A percentile compares a stretch with the other conserved stretches of the same genome.
Evolutionary conservation across 2,113 vertebrate genomes (phyloP).

Genomic region (Mormyrus iriodes): DNA sequence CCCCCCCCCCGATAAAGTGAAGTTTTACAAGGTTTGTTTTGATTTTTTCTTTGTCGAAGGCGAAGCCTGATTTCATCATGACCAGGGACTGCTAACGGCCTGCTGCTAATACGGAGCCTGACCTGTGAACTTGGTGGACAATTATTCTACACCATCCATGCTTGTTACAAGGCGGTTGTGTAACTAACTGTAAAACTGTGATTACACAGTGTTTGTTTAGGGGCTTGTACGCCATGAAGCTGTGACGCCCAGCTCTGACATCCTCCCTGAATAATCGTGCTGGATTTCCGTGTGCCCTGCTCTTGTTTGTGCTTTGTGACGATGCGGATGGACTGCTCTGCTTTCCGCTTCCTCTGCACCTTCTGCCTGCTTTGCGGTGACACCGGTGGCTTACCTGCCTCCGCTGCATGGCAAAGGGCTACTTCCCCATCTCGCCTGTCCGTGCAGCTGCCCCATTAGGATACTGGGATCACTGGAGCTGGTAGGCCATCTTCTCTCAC

Average conservation of each 20-base stretch:
- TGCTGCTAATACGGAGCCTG: background rate
- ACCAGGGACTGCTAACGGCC: background rate
- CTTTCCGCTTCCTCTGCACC: background rate
- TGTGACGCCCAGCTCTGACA: background rate
- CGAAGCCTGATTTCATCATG: background rate
- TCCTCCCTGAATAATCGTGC: background rate
- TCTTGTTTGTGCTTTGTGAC: background rate
- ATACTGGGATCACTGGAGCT: background rate
- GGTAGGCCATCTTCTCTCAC: background rate
- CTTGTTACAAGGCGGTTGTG: background rate
- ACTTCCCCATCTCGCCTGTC: background rate
- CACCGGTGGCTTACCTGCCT: background rate
- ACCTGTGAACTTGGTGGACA: background rate
- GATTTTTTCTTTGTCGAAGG: background rate
- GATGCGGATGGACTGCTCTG: background rate
- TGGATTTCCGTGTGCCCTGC: background rate
- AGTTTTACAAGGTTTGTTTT: no score
- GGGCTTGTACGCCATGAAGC: background rate
- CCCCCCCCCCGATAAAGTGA: no score
- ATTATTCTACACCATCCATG: background rate
- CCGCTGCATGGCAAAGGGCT: background rate
- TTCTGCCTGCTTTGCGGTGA: background rate
- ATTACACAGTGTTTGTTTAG: background rate
- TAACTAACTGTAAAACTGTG: background rate
- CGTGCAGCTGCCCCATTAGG: background rate